Base-by-base conservation (phyloP, 2,797 vertebrate species). In the Lepilemur ruficaudatus region DNA sequence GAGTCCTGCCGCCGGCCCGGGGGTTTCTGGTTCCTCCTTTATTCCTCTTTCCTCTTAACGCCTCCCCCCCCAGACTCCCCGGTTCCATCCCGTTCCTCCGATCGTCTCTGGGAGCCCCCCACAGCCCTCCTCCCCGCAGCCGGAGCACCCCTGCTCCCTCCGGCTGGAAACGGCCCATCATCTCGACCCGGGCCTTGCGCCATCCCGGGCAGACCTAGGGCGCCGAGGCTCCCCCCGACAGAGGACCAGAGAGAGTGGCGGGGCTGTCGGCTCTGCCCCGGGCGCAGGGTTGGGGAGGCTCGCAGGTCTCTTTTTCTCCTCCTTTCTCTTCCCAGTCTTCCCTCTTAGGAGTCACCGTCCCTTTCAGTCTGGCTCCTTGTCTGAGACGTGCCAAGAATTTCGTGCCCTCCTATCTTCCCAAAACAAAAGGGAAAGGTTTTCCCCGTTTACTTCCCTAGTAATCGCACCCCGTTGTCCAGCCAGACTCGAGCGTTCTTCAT, bases 81-180 rank as follows among this genome's bases (percentile, higher is more conserved):
- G 2, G 0, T 61, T 5, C 28, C 28, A 6, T 63, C 11, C 28
- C 59, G 1, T 30, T 32, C 2, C 28, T 63, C 59, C 6, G 25
- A 30, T 30, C 5, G 61, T 65, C 61, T 17, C 14, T 8, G 61
- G 15, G 15, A n/a, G 6, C 30, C 61, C 17, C 15, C 30, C 17
- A 7, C 61, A 57, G 55, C 22, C 55, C 22, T 57, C 3, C 8
- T 23, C 55, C 55, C 8, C 55, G 23, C 55, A 23, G 9, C 55
- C 55, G 25, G 4, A 25, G 55, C 55, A 8, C 63, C 32, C 17
- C 17, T 67, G 18, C 18, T 35, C 65, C 65, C 9, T 67, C n/a
- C 18, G 59, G 18, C n/a, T 11, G 18, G n/a, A 7, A 67, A 35
- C 8, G 18, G n/a, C 35, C 10, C 65, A 10, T 20, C 65, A 10